Evolutionary conservation across 2,888 invertebrate species (phyloP).

Genomic region (Clunio marinus): DNA sequence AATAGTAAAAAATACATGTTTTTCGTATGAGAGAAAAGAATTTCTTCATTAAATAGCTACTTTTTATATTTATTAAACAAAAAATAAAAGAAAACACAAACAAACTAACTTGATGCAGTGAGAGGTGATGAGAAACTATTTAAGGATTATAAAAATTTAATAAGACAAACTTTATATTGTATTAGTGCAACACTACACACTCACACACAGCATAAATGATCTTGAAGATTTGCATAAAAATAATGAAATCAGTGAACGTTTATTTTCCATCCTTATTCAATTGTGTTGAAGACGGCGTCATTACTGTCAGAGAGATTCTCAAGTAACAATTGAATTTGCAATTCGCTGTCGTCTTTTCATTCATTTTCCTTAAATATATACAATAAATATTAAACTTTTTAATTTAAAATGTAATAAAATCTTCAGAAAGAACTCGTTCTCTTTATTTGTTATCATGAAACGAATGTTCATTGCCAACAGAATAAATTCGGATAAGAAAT

Average conservation of each 20-base stretch:
- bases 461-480: background rate
- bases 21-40: conserved; percentile 8
- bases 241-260: too few species aligned
- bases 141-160: conserved; percentile 7
- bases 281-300: too few species aligned
- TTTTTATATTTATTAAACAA: conserved; percentile 32
- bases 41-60: conserved; percentile 35
- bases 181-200: conserved; percentile 5
- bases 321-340: background rate
- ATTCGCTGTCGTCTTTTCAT: background rate
- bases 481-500: background rate
- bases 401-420: background rate
- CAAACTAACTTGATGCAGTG: too few species aligned
- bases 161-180: background rate
- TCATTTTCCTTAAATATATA: background rate
- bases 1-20: background rate
- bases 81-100: too few species aligned
- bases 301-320: too few species aligned
- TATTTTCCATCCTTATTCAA: too few species aligned
- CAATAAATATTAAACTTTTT: conserved; percentile 14
- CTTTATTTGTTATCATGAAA: background rate
- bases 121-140: background rate
- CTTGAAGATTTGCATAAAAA: too few species aligned
- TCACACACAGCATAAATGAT: too few species aligned
- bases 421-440: background rate